A percentile compares a stretch with the other conserved stretches of the same genome.
phyloP scores from a whole-genome alignment of 1,140 invertebrate species.

The Diabrotica virgifera region DNA sequence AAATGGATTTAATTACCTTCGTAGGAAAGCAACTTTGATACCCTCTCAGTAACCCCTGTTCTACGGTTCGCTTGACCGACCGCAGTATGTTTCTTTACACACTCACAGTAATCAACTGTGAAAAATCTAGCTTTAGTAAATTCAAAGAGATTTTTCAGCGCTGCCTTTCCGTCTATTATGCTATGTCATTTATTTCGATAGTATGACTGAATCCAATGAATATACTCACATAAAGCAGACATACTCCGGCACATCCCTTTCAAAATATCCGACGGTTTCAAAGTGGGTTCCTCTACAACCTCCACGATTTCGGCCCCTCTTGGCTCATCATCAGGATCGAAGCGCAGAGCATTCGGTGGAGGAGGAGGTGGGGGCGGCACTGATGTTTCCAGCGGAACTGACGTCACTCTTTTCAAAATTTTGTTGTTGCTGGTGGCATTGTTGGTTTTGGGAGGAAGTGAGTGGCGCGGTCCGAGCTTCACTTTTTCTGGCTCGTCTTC shows the following conservation, averaged over 20 bases:
- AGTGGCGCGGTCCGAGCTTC: slow-evolving; percentile 41
- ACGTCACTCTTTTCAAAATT: slow-evolving; percentile 39
- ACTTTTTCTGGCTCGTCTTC: slow-evolving; percentile 45
- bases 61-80: too few species aligned
- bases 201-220: too few species aligned
- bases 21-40: too few species aligned
- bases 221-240: slow-evolving; percentile 43
- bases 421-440: slow-evolving; percentile 40
- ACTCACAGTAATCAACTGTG: too few species aligned
- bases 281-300: slow-evolving; percentile 59
- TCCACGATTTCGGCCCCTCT: slow-evolving; percentile 48
- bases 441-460: slow-evolving; percentile 38
- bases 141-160: too few species aligned
- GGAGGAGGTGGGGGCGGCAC: slow-evolving; percentile 62
- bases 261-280: slow-evolving; percentile 59
- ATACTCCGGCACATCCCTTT: slow-evolving; percentile 49
- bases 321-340: slow-evolving; percentile 34
- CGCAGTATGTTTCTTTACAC: too few species aligned
- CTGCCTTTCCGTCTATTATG: too few species aligned
- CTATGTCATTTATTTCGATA: too few species aligned
- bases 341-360: slow-evolving; percentile 23
- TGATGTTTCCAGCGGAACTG: slow-evolving; percentile 30
- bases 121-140: too few species aligned
- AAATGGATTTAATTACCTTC: too few species aligned
- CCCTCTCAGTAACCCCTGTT: too few species aligned